These are phyloP conservation scores for Daubentonia madagascariensis DNA, from an alignment of 2,113 vertebrate species.

Conservation along the genomic window DNA sequence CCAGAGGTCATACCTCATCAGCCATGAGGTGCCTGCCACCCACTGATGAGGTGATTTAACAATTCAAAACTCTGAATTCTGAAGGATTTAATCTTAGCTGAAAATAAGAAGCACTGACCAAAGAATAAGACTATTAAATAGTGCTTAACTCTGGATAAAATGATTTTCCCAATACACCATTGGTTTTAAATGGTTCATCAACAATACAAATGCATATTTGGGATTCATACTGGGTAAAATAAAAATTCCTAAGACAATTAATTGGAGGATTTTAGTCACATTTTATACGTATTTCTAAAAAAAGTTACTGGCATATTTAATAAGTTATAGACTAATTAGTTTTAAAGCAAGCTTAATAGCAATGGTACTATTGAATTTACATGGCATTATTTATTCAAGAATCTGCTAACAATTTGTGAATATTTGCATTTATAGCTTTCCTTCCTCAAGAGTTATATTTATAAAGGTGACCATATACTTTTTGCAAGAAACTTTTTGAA, in stretches of 20 bases:
- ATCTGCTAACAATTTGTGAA: neutral
- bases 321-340: neutral
- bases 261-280: neutral
- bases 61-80: conserved; percentile 31
- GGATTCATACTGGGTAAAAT: neutral
- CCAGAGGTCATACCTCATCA: neutral
- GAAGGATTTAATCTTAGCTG: conserved; percentile 48
- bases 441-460: neutral
- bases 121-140: conserved; percentile 55
- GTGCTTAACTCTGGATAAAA: conserved; percentile 10
- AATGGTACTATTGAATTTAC: neutral
- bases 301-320: neutral
- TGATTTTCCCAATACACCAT: neutral
- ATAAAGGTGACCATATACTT: neutral
- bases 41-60: conserved; percentile 13
- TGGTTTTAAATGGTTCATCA: conserved; percentile 52
- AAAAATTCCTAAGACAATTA: neutral
- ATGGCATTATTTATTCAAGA: neutral
- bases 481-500: neutral
- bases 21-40: neutral
- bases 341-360: neutral
- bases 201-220: neutral
- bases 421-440: neutral
- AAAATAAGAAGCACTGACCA: conserved; percentile 47
- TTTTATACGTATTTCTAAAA: neutral